A percentile compares a stretch with the other conserved stretches of the same genome.
Conservation (phyloP, 2,113 vertebrate genomes). For the Prinia subflava region DNA sequence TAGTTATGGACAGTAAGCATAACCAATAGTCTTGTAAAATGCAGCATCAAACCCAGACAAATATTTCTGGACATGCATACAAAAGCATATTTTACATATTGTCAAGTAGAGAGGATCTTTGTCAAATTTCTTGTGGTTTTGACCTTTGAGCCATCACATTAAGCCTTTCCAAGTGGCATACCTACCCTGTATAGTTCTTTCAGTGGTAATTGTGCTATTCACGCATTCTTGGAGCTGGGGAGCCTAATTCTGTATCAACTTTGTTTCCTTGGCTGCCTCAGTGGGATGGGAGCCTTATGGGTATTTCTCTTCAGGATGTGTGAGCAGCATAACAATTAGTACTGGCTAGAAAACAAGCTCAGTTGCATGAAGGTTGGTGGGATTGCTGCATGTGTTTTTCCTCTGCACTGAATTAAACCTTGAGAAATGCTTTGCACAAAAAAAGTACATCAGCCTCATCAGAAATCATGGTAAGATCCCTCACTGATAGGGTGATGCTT, state of each 20-base stretch:
- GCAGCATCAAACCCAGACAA: background rate
- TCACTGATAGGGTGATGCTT: background rate
- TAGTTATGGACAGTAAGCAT: background rate
- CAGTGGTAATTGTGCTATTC: background rate
- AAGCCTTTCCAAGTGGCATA: background rate
- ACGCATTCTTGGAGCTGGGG: background rate
- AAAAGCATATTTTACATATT: background rate
- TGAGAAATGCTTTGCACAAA: background rate
- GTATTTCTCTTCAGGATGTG: background rate
- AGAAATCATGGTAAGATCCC: background rate
- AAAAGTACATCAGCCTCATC: background rate
- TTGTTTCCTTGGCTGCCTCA: background rate
- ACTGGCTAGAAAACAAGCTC: background rate
- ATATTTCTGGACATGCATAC: background rate
- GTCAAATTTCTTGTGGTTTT: background rate
- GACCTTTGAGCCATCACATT: background rate
- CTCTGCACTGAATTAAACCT: background rate
- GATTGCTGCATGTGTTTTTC: background rate
- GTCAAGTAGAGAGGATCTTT: background rate
- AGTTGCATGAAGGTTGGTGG: background rate
- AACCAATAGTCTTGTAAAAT: background rate
- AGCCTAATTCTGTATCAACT: background rate
- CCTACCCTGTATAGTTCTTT: background rate
- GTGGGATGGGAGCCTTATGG: background rate
- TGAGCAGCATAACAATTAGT: slow-evolving; percentile 2